Evolutionary conservation across 2,888 invertebrate genomes (phyloP).

Genomic region (Bugulina stolonifera): DNA sequence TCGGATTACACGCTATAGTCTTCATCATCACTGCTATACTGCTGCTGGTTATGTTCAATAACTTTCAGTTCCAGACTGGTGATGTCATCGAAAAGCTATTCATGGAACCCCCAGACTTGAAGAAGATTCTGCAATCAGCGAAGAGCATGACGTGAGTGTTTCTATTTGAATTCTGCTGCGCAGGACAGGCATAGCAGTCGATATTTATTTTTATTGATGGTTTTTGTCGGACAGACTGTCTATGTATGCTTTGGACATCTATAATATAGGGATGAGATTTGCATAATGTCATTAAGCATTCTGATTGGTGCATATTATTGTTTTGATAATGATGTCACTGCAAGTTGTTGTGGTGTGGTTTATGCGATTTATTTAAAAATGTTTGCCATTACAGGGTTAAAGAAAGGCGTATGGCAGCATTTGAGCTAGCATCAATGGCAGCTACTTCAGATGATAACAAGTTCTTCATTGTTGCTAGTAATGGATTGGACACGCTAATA

Average conservation of each 20-base stretch:
- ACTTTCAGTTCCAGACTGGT: slow-evolving; percentile 41
- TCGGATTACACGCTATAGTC: slow-evolving; percentile 36
- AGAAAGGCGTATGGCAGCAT: slow-evolving; percentile 45
- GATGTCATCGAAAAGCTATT: slow-evolving; percentile 44
- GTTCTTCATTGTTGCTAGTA: slow-evolving; percentile 48
- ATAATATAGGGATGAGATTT: too few species aligned
- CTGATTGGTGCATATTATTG: too few species aligned
- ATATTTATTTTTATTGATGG: too few species aligned
- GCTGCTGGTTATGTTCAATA: slow-evolving; percentile 37
- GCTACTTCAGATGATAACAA: slow-evolving; percentile 49
- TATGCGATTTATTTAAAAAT: too few species aligned
- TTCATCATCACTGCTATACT: slow-evolving; percentile 36
- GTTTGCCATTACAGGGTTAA: slow-evolving; percentile 34
- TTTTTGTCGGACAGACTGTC: too few species aligned
- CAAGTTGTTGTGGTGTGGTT: too few species aligned
- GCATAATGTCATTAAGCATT: too few species aligned
- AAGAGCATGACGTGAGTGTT: slow-evolving; percentile 36
- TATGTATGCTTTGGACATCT: too few species aligned
- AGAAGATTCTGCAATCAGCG: slow-evolving; percentile 43
- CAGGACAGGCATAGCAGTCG: too few species aligned
- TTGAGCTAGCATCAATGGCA: slow-evolving; percentile 47
- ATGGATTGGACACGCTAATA: slow-evolving; percentile 46
- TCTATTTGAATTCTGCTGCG: too few species aligned
- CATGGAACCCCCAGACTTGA: slow-evolving; percentile 46
- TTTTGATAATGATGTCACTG: too few species aligned